Evolutionary conservation across 2,113 vertebrate genomes (phyloP), one percentile per base, ranked within the genome.

Genomic region (Ranitomeya imitator): DNA sequence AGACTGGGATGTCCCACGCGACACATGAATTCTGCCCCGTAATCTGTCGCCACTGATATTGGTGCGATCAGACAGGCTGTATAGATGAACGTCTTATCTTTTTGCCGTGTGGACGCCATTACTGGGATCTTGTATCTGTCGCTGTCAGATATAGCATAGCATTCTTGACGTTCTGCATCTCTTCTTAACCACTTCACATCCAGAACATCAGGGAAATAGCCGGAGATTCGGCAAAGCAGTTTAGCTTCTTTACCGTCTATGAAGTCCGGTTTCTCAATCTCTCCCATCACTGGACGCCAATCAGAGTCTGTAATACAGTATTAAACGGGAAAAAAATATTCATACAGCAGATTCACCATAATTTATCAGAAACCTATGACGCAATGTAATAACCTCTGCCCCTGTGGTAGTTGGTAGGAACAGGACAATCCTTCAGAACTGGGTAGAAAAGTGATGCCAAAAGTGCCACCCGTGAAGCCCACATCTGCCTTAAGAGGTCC

Each of bases 1-100:
- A 86, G 23, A 85, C 79, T 79, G 85, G 80, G 71, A 61, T 86
- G 89, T 71, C 23, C 74, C 85, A 89, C 85, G 85, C 18, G 89
- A 37, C 89, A 89, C 71, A 86, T 78, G 21, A 83, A 83, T 12
- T 89, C 89, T 15, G 79, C 19, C 23, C 59, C 69, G 0, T 60
- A 31, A 3, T 89, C 73, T 51, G 55, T 69, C 51, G 6, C 54
- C 0, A 6, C 59, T 6, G 71, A 86, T 2, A 83, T 59, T 10
- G 45, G 67, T 54, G 83, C 67, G 67, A 78, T 45, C 51, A 89
- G 85, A 2, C 9, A 71, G 63, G 80, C 79, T 13, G 61, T 83
- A 18, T 55, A 78, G 51, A 79, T 57, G 59, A 61, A 86, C 7
- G 85, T 89, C 89, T 76, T 63, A 59, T 79, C 85, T 14, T 51